Base-by-base conservation (phyloP, 2,797 vertebrate genomes). In the Centroberyx gerrardi region DNA sequence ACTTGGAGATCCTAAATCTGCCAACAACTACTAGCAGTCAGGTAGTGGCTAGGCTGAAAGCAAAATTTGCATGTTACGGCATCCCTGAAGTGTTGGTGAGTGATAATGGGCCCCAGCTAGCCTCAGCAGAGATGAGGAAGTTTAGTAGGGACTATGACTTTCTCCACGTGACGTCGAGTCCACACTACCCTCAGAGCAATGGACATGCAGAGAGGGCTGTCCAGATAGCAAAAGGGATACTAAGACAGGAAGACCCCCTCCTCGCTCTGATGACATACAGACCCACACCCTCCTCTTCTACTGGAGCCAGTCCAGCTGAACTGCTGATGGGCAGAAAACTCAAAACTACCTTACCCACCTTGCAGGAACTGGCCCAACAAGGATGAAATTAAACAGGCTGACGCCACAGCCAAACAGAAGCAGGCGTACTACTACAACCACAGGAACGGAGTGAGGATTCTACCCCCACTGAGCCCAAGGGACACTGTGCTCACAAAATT, bases 321-420 rank as follows among this genome's bases (percentile, higher is more conserved):
- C 65, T 82, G 14, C 27, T 81, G 1, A 81, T 81, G 74, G 74
- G 64, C 3, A 54, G 68, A 15, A 62, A 53, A 31, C 14, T 62
- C 6, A 62, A 48, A 33, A 51, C 48, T 2, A 51, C 48, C 3
- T n/a, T 51, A 5, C 48, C 48, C 6, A 51, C 33, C 48, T 51
- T 6, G 5, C 2, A 14, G 1, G 3, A n/a, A n/a, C 2, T 51
- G 48, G 48, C 48, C 48, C 2, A 44, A 44, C 42, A 4, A 3
- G 8, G 3, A 44, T 2, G 9, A 8, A 4, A 8, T 44, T 8
- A 44, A 8, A 12, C 2, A 3, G 2, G 8, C 4, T 0, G 42
- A 44, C 8, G 5, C 42, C 3, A 14, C 3, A 3, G 42, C 4
- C 4, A 44, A 44, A 8, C 8, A 14, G 8, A 44, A 44, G 10